Conservation (phyloP, 2,888 invertebrate genomes). For the Ichneumoninae sp. region DNA sequence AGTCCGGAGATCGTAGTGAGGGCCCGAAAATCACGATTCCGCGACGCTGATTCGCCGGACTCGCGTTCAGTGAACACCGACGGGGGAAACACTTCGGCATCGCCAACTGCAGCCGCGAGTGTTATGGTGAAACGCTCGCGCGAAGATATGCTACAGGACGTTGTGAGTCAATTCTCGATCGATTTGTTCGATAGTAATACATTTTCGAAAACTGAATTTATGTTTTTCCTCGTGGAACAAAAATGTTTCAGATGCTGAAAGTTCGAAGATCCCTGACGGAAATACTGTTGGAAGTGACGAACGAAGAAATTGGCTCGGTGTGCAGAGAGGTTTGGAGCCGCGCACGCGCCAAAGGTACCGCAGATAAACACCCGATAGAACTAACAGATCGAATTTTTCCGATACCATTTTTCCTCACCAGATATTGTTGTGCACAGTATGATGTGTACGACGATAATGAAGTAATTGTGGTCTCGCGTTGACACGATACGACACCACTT, state of each 20-base stretch:
- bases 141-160: slow-evolving; percentile 89
- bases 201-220: not conserved
- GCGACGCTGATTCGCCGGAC: slow-evolving; percentile 82
- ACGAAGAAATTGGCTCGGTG: slow-evolving; percentile 93
- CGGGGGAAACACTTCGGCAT: slow-evolving; percentile 72
- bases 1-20: slow-evolving; percentile 80
- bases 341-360: slow-evolving; percentile 92
- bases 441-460: slow-evolving; percentile 65
- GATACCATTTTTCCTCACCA: slow-evolving; percentile 66
- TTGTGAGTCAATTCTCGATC: slow-evolving; percentile 85
- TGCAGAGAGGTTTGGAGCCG: slow-evolving; percentile 94
- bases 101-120: slow-evolving; percentile 73
- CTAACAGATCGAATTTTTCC: slow-evolving; percentile 76
- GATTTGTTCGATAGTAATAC: not conserved
- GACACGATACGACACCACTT: slow-evolving; percentile 54
- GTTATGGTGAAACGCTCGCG: slow-evolving; percentile 84
- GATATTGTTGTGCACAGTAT: slow-evolving; percentile 63
- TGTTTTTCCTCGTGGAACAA: not conserved
- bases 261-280: slow-evolving; percentile 96
- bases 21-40: slow-evolving; percentile 83
- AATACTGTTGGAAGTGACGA: slow-evolving; percentile 97
- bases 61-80: slow-evolving; percentile 73
- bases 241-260: slow-evolving; percentile 90
- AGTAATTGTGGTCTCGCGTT: slow-evolving; percentile 63
- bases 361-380: slow-evolving; percentile 79